Conservation (phyloP, 2,797 vertebrate genomes). For the Bryconaethiops microstoma region DNA sequence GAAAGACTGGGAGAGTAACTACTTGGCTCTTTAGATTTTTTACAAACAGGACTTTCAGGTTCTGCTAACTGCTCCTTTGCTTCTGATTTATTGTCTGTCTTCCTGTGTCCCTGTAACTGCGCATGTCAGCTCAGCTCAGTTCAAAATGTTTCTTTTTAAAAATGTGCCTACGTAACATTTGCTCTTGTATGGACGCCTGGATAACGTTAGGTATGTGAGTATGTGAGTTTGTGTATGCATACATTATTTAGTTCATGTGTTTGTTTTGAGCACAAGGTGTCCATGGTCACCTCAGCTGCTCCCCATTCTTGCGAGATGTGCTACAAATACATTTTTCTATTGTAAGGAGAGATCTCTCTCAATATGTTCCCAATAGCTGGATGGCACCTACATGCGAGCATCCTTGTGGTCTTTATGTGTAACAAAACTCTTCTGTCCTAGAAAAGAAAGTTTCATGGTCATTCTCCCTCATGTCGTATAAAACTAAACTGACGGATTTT, state of each 20-base stretch:
- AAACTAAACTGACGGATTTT: neutral
- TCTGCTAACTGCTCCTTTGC: conserved; percentile 45
- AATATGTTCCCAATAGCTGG: neutral
- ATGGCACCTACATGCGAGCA: neutral
- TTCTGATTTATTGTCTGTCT: neutral
- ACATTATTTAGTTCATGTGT: neutral
- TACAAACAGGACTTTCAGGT: conserved; percentile 75
- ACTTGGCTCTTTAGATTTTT: conserved; percentile 37
- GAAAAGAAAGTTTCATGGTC: too few relatives aligned
- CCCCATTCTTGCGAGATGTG: too few relatives aligned
- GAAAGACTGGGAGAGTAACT: conserved; percentile 44
- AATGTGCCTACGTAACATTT: neutral
- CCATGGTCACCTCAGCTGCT: too few relatives aligned
- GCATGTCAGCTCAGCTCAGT: neutral
- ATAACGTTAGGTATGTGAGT: conserved; percentile 1
- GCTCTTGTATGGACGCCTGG: neutral
- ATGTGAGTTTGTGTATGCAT: conserved; percentile 30
- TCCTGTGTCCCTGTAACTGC: conserved; percentile 1
- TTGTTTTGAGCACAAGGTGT: neutral
- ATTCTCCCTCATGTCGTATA: neutral
- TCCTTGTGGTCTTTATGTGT: neutral
- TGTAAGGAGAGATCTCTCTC: too few relatives aligned
- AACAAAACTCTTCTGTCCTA: too few relatives aligned
- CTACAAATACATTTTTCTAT: too few relatives aligned
- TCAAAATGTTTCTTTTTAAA: neutral